A percentile compares a stretch with the other conserved stretches of the same genome.
These are phyloP conservation scores for Trypoxylon attenuatum DNA, from an alignment of 2,888 invertebrate species.

Conservation along the genomic window DNA sequence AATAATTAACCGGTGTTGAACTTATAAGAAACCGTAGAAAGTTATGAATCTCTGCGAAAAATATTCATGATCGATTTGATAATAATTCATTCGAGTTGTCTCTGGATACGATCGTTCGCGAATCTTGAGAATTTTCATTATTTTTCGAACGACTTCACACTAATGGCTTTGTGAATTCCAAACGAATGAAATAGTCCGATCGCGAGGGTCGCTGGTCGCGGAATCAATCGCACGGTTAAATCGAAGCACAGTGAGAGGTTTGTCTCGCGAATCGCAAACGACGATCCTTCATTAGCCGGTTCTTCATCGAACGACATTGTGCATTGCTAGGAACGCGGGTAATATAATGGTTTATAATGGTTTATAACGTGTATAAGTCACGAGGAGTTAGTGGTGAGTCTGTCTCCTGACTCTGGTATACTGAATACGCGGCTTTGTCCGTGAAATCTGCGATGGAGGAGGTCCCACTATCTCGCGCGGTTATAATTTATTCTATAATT, in stretches of 20 bases:
- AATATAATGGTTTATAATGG: constrained; percentile 22
- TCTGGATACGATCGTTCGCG: too few species aligned
- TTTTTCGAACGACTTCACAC: too few species aligned
- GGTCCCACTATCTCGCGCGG: constrained; percentile 41
- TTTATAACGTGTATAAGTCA: too few species aligned
- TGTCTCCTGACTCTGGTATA: background rate
- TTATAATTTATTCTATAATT: constrained; percentile 41
- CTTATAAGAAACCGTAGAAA: too few species aligned
- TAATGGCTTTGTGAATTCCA: too few species aligned
- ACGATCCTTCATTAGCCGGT: constrained; percentile 36
- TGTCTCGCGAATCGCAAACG: constrained; percentile 40
- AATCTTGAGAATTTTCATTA: too few species aligned
- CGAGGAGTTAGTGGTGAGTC: too few species aligned
- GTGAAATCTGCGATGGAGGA: constrained; percentile 14
- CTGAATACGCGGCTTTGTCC: constrained; percentile 50
- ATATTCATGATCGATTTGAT: too few species aligned
- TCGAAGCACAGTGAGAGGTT: constrained; percentile 30
- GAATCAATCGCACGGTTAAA: constrained; percentile 10
- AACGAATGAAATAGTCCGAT: too few species aligned
- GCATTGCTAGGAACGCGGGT: constrained; percentile 27
- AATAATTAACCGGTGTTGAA: too few species aligned
- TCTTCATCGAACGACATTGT: constrained; percentile 34
- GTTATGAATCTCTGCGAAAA: too few species aligned
- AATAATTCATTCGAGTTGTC: too few species aligned
- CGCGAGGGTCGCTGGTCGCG: constrained; percentile 9